Percentiles rank a stretch among this genome's conserved stretches.
Conservation (phyloP, 2,888 invertebrate genomes). For the Phragmatobia fuliginosa region DNA sequence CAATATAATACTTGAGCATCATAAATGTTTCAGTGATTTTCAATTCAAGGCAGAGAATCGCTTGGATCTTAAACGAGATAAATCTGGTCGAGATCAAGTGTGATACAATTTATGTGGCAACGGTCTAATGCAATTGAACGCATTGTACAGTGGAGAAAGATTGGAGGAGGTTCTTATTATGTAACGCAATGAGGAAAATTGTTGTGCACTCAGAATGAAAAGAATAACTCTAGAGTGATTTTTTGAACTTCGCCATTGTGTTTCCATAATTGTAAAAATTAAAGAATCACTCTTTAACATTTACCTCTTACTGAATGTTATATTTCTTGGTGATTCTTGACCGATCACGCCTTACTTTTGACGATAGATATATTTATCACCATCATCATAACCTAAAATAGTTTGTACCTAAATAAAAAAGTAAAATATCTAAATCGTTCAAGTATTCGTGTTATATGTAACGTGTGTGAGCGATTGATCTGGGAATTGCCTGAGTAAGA, state of each 20-base stretch:
- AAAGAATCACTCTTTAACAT: too few species aligned
- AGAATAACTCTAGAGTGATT: background rate
- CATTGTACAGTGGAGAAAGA: slow-evolving; percentile 49
- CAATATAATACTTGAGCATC: slow-evolving; percentile 31
- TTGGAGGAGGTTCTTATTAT: slow-evolving; percentile 16
- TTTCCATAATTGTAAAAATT: background rate
- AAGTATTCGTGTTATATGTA: slow-evolving; percentile 6
- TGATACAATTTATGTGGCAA: slow-evolving; percentile 66
- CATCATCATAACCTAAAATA: too few species aligned
- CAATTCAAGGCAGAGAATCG: slow-evolving; percentile 49
- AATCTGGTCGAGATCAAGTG: slow-evolving; percentile 55
- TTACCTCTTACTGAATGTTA: background rate
- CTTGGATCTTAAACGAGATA: slow-evolving; percentile 48
- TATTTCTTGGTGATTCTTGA: background rate
- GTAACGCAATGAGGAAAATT: slow-evolving; percentile 5
- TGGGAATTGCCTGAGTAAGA: slow-evolving; percentile 28
- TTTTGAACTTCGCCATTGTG: background rate
- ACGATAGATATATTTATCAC: background rate
- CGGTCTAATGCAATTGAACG: slow-evolving; percentile 66
- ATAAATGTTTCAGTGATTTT: slow-evolving; percentile 52
- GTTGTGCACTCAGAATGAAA: slow-evolving; percentile 1
- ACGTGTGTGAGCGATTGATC: slow-evolving; percentile 23
- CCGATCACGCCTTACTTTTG: background rate
- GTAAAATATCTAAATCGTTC: slow-evolving; percentile 22
- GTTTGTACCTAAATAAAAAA: too few species aligned